These are phyloP conservation scores for Choloepus hoffmanni DNA, from an alignment of 2,113 vertebrate genomes.

Conservation along the genomic window DNA sequence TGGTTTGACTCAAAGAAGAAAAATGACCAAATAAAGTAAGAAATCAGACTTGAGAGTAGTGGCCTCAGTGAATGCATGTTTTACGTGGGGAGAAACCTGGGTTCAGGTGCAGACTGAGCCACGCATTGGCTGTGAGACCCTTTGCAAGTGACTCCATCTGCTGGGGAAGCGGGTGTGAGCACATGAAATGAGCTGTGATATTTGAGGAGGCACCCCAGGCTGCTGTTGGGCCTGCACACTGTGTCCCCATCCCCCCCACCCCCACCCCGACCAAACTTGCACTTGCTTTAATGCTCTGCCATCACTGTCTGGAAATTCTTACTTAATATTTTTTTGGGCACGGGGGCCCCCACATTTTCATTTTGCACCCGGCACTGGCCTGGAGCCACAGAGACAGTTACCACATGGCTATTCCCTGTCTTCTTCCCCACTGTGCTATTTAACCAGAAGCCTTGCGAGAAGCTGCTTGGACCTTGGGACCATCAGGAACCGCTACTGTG, in stretches of 20 bases:
- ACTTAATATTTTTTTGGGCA: neutral
- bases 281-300: too few species aligned
- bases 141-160: too few species aligned
- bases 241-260: too few species aligned
- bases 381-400: accelerated
- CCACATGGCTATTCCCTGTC: accelerated
- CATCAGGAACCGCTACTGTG: accelerated
- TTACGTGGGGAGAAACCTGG: neutral
- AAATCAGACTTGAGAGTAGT: too few species aligned
- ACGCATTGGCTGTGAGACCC: neutral
- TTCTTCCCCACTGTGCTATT: accelerated
- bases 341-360: accelerated
- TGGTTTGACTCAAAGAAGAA: neutral
- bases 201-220: neutral
- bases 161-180: too few species aligned
- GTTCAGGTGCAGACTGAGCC: too few species aligned
- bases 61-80: neutral
- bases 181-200: neutral
- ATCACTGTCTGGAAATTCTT: accelerated
- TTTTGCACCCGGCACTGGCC: neutral
- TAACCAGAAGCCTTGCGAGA: neutral
- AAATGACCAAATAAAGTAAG: neutral
- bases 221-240: neutral
- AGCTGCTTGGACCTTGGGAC: neutral
- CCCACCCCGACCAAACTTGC: too few species aligned